A percentile compares a stretch with the other conserved stretches of the same genome.
Evolutionary conservation across 2,797 vertebrate species (phyloP).

Genomic region (Acropternis orthonyx): DNA sequence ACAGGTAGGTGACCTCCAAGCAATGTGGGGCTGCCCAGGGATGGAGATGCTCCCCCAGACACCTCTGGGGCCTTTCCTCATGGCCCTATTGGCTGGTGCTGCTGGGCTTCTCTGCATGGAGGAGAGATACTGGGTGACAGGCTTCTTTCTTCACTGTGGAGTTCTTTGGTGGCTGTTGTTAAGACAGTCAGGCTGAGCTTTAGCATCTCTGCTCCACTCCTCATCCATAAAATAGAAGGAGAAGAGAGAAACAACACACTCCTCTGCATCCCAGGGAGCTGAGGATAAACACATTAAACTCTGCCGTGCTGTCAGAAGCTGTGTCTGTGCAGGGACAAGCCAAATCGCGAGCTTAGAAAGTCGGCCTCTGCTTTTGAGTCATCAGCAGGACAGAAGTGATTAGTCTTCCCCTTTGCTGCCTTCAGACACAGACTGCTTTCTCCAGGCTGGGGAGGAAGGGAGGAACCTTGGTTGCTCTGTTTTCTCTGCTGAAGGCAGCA

Average conservation of each 20-base stretch:
- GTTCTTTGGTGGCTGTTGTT: background rate
- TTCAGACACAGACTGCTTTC: background rate
- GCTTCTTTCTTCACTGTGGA: background rate
- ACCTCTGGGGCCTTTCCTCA: background rate
- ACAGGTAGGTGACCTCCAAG: background rate
- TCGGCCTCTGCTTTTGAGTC: background rate
- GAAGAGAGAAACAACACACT: background rate
- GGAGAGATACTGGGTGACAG: background rate
- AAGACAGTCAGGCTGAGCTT: slow-evolving; percentile 6
- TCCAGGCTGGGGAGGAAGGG: background rate
- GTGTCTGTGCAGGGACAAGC: background rate
- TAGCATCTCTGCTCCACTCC: background rate
- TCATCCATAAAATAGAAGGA: slow-evolving; percentile 16
- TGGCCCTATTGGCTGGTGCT: background rate
- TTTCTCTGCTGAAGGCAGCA: background rate
- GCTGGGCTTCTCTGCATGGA: background rate
- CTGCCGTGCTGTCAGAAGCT: background rate
- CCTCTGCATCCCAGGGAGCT: background rate
- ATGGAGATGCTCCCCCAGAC: background rate
- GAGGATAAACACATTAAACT: slow-evolving; percentile 20
- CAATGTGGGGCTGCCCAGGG: background rate
- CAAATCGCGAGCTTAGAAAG: background rate
- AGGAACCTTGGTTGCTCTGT: background rate
- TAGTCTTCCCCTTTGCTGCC: background rate
- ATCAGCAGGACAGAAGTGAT: background rate